phyloP scores from a whole-genome alignment of 1,140 invertebrate genomes.

The Paralvinella palmiformis region DNA sequence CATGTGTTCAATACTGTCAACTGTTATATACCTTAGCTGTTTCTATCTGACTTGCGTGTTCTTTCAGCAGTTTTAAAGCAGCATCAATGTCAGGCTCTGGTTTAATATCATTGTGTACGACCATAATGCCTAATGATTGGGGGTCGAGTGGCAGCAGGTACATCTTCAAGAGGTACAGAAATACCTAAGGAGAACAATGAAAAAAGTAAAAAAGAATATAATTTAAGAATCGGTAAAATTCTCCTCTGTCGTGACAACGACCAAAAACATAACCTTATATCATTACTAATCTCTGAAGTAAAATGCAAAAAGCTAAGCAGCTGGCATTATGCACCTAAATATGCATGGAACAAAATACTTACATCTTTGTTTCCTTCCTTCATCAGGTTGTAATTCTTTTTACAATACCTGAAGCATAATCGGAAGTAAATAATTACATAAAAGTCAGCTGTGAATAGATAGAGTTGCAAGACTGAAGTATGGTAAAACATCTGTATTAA shows the following conservation, averaged over 20 bases:
- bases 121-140: constrained; percentile 48
- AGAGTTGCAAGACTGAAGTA: too few species aligned
- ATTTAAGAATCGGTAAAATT: too few species aligned
- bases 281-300: too few species aligned
- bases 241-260: too few species aligned
- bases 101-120: constrained; percentile 33
- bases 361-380: constrained; percentile 51
- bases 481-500: too few species aligned
- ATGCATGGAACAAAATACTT: constrained; percentile 24
- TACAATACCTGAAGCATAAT: constrained; percentile 74
- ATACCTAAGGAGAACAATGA: too few species aligned
- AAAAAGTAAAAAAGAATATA: too few species aligned
- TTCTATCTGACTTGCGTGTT: constrained; percentile 75
- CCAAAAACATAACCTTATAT: too few species aligned
- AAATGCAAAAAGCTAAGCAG: too few species aligned
- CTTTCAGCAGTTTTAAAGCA: constrained; percentile 71
- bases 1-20: too few species aligned
- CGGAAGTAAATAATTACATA: too few species aligned
- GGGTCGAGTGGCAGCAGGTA: constrained; percentile 55
- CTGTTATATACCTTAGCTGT: constrained; percentile 67
- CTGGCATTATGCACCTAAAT: neutral
- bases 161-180: constrained; percentile 56
- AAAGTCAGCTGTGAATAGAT: too few species aligned
- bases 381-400: constrained; percentile 54
- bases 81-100: constrained; percentile 67